These are phyloP conservation scores for Pteromalus puparum DNA, from an alignment of 1,140 invertebrate genomes.

Conservation along the genomic window DNA sequence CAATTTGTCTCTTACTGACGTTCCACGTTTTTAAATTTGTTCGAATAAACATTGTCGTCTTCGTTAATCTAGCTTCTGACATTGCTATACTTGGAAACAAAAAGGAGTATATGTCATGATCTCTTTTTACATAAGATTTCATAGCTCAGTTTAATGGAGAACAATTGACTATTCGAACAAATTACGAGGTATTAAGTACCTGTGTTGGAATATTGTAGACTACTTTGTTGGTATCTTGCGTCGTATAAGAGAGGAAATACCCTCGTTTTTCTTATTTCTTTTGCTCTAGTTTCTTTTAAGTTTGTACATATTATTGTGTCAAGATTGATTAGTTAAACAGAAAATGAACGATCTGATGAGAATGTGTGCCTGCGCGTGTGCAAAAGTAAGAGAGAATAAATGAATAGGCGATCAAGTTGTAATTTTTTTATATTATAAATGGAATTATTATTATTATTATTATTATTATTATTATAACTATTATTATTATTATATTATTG, in stretches of 20 bases:
- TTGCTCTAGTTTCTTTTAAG: conserved; percentile 49
- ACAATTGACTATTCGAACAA: not conserved
- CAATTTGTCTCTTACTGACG: not conserved
- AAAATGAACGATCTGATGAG: conserved; percentile 43
- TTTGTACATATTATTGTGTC: conserved; percentile 53
- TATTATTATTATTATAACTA: not conserved
- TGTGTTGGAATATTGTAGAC: not conserved
- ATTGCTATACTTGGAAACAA: not conserved
- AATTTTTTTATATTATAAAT: conserved; percentile 27
- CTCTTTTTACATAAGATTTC: not conserved
- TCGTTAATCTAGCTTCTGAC: not conserved
- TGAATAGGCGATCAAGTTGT: conserved; percentile 16
- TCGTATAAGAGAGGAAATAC: not conserved
- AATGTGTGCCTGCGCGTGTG: conserved; percentile 10
- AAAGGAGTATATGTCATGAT: not conserved
- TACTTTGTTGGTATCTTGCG: conserved; percentile 25
- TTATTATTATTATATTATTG: conserved; percentile 9
- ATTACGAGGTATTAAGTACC: not conserved
- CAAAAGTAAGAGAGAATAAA: not conserved
- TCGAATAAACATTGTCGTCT: conserved; percentile 4
- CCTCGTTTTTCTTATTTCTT: conserved; percentile 40
- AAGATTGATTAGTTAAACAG: conserved; percentile 40
- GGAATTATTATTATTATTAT: not conserved
- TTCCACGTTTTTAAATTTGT: conserved; percentile 5
- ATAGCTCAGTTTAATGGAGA: not conserved